Evolutionary conservation across 1,140 invertebrate species (phyloP).

Genomic region (Protaetia brevitarsis): DNA sequence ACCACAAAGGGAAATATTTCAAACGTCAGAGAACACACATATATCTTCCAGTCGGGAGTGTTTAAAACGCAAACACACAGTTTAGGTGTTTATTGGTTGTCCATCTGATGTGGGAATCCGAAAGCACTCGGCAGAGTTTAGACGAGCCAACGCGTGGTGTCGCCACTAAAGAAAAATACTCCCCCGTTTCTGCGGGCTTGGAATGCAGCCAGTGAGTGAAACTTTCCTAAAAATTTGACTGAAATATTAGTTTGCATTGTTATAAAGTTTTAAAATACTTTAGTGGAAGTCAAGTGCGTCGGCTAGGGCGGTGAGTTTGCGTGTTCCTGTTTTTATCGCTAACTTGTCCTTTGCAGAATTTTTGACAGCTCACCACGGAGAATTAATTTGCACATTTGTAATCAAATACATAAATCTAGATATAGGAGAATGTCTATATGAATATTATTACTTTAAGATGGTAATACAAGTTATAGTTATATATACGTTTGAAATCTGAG

Average conservation of each 20-base stretch:
- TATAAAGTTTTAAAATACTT: conserved; percentile 19
- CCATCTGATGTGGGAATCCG: conserved; percentile 12
- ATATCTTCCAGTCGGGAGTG: conserved; percentile 8
- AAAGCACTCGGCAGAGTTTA: conserved; percentile 10
- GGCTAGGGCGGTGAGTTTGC: neutral
- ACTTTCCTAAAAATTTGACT: conserved; percentile 13
- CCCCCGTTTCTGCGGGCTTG: conserved; percentile 6
- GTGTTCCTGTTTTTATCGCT: neutral
- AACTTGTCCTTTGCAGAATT: neutral
- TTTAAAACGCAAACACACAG: neutral
- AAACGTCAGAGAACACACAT: conserved; percentile 3
- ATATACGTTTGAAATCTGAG: too few species aligned
- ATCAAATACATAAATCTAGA: too few species aligned
- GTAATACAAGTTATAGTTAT: too few species aligned
- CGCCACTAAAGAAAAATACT: conserved; percentile 14
- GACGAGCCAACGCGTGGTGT: conserved; percentile 14
- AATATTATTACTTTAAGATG: too few species aligned
- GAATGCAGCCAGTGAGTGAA: neutral
- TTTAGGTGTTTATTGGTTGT: conserved; percentile 15
- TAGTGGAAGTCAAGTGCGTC: conserved; percentile 2
- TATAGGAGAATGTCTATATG: too few species aligned
- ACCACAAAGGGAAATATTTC: conserved; percentile 16
- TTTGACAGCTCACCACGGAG: too few species aligned
- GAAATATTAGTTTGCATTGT: conserved; percentile 18
- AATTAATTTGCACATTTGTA: too few species aligned